A percentile compares a stretch with the other conserved stretches of the same genome.
These are phyloP conservation scores for Abrostola triplasia DNA, from an alignment of 2,888 invertebrate species.

Conservation along the genomic window DNA sequence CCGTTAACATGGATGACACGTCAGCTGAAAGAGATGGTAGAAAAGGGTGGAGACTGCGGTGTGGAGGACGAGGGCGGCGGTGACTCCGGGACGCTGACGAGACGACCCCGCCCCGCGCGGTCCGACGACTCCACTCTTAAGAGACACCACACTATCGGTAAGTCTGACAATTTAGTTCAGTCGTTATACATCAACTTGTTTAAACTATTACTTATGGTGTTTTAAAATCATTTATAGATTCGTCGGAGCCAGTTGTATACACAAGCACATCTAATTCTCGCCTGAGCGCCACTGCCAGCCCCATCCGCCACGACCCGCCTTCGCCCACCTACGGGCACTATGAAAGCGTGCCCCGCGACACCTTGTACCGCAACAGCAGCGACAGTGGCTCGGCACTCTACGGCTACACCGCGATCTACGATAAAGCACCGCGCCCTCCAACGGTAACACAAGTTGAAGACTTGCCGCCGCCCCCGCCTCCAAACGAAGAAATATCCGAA, in stretches of 20 bases:
- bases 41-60: constrained; percentile 85
- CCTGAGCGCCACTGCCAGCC: constrained; percentile 64
- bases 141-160: constrained; percentile 74
- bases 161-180: constrained; percentile 42
- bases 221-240: constrained; percentile 60
- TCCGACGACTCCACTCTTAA: constrained; percentile 80
- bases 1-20: constrained; percentile 97
- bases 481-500: constrained; percentile 86
- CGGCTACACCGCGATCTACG: constrained; percentile 85
- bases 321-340: constrained; percentile 77
- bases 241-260: constrained; percentile 66
- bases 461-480: constrained; percentile 91
- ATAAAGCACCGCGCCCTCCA: constrained; percentile 70
- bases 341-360: constrained; percentile 73
- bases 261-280: constrained; percentile 59
- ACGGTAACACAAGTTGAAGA: constrained; percentile 76
- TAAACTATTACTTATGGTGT: no score
- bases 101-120: constrained; percentile 83
- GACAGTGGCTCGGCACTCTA: constrained; percentile 78
- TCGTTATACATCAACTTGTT: not conserved
- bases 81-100: constrained; percentile 86
- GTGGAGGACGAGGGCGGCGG: constrained; percentile 80
- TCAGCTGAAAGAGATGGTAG: constrained; percentile 95
- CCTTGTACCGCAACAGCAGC: constrained; percentile 67
- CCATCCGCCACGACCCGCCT: constrained; percentile 63